Conservation (phyloP, 2,888 invertebrate species). For the Augiades crinisus region DNA sequence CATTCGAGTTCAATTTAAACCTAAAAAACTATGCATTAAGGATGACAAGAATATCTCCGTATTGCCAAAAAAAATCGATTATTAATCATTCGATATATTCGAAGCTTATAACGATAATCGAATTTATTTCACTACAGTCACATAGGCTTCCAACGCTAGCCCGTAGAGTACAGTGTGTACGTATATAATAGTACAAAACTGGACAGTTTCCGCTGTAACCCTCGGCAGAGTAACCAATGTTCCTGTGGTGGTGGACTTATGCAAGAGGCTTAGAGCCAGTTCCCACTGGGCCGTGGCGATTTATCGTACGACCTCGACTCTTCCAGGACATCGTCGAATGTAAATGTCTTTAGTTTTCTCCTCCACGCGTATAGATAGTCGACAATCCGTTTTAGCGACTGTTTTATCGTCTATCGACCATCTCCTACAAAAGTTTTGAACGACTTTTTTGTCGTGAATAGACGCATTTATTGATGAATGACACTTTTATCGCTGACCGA, state of each 20-base stretch:
- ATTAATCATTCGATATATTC: background rate
- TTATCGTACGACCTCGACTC: background rate
- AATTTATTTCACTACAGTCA: constrained; percentile 35
- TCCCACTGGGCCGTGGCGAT: background rate
- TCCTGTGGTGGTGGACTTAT: constrained; percentile 60
- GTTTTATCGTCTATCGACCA: background rate
- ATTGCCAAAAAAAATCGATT: background rate
- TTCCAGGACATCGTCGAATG: no score
- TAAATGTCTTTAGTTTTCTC: no score
- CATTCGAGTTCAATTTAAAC: no score
- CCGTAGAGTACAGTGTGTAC: constrained; percentile 52
- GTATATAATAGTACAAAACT: constrained; percentile 45
- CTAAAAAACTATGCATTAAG: no score
- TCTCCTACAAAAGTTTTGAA: no score
- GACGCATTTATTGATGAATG: no score
- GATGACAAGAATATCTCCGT: background rate
- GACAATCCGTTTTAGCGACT: background rate
- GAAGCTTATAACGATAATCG: background rate
- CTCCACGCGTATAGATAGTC: no score
- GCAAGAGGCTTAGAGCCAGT: constrained; percentile 32
- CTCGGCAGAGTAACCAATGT: constrained; percentile 57
- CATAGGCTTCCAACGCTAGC: constrained; percentile 56
- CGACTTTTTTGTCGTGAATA: no score
- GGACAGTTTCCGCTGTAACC: constrained; percentile 55
- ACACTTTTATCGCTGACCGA: no score